These are phyloP conservation scores for Notothenia coriiceps DNA, from an alignment of 2,113 vertebrate species.

Conservation along the genomic window DNA sequence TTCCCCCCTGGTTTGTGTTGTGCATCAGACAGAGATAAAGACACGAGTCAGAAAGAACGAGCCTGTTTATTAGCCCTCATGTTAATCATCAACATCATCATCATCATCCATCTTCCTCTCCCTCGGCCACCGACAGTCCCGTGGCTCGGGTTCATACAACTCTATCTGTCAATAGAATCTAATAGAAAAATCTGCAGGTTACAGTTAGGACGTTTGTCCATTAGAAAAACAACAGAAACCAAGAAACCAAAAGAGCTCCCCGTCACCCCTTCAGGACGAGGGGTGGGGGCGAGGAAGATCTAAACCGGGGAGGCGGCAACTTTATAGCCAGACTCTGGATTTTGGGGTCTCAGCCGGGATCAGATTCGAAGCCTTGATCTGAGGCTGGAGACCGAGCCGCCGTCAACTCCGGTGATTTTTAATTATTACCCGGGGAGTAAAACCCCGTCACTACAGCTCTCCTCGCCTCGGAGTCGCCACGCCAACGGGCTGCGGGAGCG, in stretches of 20 bases:
- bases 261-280: slow-evolving; percentile 22
- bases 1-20: no score
- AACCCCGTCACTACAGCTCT: slow-evolving; percentile 36
- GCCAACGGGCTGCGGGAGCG: neutral
- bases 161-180: slow-evolving; percentile 76
- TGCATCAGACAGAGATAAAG: neutral
- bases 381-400: neutral
- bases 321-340: no score
- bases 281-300: slow-evolving; percentile 36
- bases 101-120: slow-evolving; percentile 57
- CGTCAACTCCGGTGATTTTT: slow-evolving; percentile 18
- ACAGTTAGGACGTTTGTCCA: slow-evolving; percentile 71
- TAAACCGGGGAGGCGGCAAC: slow-evolving; percentile 8
- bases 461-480: slow-evolving; percentile 17
- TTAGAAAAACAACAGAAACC: slow-evolving; percentile 79
- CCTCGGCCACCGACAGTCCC: slow-evolving; percentile 68
- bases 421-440: neutral
- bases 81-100: slow-evolving; percentile 62
- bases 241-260: slow-evolving; percentile 57
- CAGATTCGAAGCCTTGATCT: neutral
- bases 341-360: no score
- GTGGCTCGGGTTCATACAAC: slow-evolving; percentile 72
- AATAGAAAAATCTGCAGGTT: slow-evolving; percentile 82
- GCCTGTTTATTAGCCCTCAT: slow-evolving; percentile 81
- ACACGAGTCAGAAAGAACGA: slow-evolving; percentile 75